A percentile compares a stretch with the other conserved stretches of the same genome.
Conservation (phyloP, 2,797 vertebrate genomes). For the Sebastes jordani region DNA sequence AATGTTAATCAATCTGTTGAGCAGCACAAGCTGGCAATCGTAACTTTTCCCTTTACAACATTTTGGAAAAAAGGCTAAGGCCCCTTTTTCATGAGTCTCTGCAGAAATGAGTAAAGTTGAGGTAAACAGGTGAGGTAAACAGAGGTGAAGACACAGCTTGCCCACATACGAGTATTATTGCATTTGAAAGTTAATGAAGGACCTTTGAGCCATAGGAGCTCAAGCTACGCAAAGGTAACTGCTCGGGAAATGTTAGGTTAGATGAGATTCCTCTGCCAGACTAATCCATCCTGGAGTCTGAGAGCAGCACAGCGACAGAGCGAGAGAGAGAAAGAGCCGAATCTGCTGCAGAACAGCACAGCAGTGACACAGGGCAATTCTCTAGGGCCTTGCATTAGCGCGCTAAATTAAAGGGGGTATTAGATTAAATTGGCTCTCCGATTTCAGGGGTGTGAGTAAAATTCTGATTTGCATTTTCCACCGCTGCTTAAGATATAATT, state of each 20-base stretch:
- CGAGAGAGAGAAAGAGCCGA: conserved; percentile 43
- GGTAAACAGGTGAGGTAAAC: conserved; percentile 59
- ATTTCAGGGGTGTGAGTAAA: conserved; percentile 90
- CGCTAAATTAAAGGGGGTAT: conserved; percentile 88
- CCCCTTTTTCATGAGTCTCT: background rate
- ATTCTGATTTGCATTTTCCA: conserved; percentile 89
- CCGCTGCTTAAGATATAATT: conserved; percentile 88
- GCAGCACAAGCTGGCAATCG: background rate
- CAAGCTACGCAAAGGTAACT: conserved; percentile 76
- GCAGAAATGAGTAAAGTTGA: conserved; percentile 25
- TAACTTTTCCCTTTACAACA: background rate
- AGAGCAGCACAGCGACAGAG: conserved; percentile 47
- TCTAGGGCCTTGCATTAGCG: conserved; percentile 86
- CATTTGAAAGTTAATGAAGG: conserved; percentile 75
- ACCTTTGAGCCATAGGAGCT: conserved; percentile 73
- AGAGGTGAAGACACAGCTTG: conserved; percentile 36
- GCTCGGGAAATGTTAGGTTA: conserved; percentile 83
- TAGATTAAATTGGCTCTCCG: conserved; percentile 89
- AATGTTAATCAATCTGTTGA: background rate
- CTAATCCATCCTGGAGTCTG: conserved; percentile 82
- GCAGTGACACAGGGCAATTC: conserved; percentile 84
- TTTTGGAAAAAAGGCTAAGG: background rate
- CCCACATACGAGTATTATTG: conserved; percentile 51
- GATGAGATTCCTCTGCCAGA: conserved; percentile 80
- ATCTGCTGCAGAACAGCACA: conserved; percentile 74